Evolutionary conservation across 1,140 invertebrate species (phyloP).

Genomic region (Brachionus sp.): DNA sequence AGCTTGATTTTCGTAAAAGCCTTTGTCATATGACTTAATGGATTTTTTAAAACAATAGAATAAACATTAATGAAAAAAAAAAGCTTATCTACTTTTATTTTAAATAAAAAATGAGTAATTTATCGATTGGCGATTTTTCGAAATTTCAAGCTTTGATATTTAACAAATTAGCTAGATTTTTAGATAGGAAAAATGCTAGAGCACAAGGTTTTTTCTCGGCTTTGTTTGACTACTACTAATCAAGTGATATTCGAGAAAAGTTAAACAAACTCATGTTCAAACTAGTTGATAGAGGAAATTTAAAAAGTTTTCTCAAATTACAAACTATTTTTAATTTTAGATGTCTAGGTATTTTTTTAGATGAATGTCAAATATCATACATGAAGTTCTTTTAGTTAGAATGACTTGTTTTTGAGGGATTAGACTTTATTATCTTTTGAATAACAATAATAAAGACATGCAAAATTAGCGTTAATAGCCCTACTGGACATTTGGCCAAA

Average conservation of each 20-base stretch:
- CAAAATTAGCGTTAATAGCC: conserved; percentile 2
- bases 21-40: too few relatives aligned
- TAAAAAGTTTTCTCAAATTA: neutral
- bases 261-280: conserved; percentile 4
- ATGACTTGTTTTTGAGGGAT: neutral
- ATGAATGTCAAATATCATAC: neutral
- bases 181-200: neutral
- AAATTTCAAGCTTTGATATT: neutral
- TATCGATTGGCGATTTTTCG: neutral
- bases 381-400: neutral
- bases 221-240: neutral
- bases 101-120: neutral
- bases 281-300: neutral
- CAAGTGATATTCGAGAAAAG: conserved; percentile 1
- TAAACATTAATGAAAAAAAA: too few relatives aligned
- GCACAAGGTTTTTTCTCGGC: neutral
- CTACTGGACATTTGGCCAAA: neutral
- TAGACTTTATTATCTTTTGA: neutral
- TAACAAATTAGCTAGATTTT: neutral
- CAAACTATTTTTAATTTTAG: neutral
- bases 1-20: neutral
- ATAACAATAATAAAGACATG: neutral
- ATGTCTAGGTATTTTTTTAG: neutral
- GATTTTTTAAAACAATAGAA: too few relatives aligned
- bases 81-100: neutral